Base-by-base conservation (phyloP, 1,140 invertebrate genomes). In the Cardiocondyla obscurior region DNA sequence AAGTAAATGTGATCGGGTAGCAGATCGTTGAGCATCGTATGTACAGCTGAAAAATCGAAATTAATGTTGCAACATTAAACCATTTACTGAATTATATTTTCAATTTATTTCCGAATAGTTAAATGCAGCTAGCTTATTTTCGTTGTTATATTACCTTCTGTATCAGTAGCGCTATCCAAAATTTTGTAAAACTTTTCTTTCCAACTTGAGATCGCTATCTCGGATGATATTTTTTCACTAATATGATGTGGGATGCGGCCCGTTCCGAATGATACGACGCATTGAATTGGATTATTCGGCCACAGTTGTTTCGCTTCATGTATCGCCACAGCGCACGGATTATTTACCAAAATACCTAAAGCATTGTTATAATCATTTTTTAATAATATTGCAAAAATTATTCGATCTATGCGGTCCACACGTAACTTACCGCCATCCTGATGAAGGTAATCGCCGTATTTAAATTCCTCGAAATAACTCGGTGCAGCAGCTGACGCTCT, bases 401-500 rank as follows among this genome's bases (percentile, higher is more conserved):
- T 3, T 39, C 1, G 1, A 33, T 25, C 39, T 36, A 36, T 42
- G 1, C 12, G 28, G 30, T 58, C 33, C 1, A 19, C 1, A 12
- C 3, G 8, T 39, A 65, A 1, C 39, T 30, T 89, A 91, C 93
- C 91, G 84, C 92, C 94, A 92, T 97, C 97, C 94, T 98, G 97
- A 93, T 98, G 97, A 84, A 98, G 92, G 89, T 96, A 95, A 33
- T 97, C 96, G 67, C 96, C 96, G 19, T 97, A 94, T 86, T 95
- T 95, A 89, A 97, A 98, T 91, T 98, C 98, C 91, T 98, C 96
- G 94, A 98, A 99, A 94, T 98, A 98, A 0, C 97, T 97, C 2
- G 98, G 98, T 22, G 98, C 98, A 62, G 98, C 98, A 51, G 98
- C 97, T 8, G 98, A 98, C 10, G 98, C 98, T 90, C 98, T 94